These are phyloP conservation scores for Listronotus bonariensis DNA, from an alignment of 1,140 invertebrate genomes.

Conservation along the genomic window DNA sequence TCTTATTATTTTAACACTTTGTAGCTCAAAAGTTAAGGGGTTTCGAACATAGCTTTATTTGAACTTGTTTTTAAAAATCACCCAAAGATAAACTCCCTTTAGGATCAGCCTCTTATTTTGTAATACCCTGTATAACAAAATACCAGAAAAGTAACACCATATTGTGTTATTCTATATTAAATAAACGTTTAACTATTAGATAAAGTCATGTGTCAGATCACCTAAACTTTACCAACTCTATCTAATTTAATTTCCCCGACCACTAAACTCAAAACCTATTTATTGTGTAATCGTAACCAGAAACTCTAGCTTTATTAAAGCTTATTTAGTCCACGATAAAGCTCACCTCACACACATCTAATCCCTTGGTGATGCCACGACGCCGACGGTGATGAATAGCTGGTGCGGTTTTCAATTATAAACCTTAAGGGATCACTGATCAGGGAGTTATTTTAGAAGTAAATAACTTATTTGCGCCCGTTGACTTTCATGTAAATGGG, in stretches of 20 bases:
- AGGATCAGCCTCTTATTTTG: too few species aligned
- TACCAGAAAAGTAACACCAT: too few species aligned
- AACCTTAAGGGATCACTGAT: constrained; percentile 7
- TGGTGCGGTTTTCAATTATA: constrained; percentile 12
- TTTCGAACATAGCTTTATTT: too few species aligned
- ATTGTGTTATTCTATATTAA: too few species aligned
- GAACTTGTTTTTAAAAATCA: too few species aligned
- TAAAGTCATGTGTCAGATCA: too few species aligned
- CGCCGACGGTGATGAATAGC: constrained; percentile 8
- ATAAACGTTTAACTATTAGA: too few species aligned
- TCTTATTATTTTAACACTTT: too few species aligned
- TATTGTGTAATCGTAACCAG: constrained; percentile 9
- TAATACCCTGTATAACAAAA: too few species aligned
- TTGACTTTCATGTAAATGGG: not conserved
- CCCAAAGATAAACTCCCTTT: too few species aligned
- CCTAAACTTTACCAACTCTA: too few species aligned
- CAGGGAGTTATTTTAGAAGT: not conserved
- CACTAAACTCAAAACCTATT: not conserved
- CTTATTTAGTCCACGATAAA: constrained; percentile 5
- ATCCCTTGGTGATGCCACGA: constrained; percentile 10
- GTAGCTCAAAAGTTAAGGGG: too few species aligned
- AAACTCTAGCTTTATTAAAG: constrained; percentile 16
- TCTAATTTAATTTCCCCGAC: not conserved
- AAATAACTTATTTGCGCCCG: not conserved
- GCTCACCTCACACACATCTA: constrained; percentile 1